These are phyloP conservation scores for Sarcophaga rosellei DNA, from an alignment of 2,888 invertebrate genomes.

Conservation along the genomic window DNA sequence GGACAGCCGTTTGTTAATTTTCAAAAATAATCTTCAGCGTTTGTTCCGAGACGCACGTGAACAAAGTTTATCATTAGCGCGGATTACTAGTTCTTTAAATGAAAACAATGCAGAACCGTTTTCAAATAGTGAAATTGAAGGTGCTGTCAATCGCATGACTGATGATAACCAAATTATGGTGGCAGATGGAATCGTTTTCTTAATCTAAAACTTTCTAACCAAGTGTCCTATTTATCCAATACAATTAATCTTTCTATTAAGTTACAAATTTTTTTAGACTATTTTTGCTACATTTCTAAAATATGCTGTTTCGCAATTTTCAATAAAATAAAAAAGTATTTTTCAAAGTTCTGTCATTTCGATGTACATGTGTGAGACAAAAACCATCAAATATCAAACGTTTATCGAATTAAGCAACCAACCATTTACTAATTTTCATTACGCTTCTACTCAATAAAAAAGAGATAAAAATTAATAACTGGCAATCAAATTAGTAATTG, in stretches of 20 bases:
- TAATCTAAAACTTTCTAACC: constrained; percentile 84
- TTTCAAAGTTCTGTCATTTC: no score
- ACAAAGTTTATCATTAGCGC: constrained; percentile 87
- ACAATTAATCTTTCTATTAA: background rate
- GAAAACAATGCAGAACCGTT: constrained; percentile 85
- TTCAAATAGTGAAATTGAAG: constrained; percentile 86
- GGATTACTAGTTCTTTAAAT: constrained; percentile 86
- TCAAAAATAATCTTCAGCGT: constrained; percentile 88
- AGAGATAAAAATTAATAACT: no score
- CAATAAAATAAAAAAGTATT: no score
- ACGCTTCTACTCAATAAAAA: no score
- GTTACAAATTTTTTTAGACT: background rate
- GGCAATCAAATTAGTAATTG: no score
- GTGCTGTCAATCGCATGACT: constrained; percentile 92
- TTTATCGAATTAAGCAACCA: no score
- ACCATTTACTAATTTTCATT: no score
- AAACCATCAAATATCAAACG: no score
- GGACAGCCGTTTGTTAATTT: constrained; percentile 84
- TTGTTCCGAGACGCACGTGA: constrained; percentile 90
- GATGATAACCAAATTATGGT: constrained; percentile 96
- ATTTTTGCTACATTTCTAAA: constrained; percentile 7
- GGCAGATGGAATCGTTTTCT: constrained; percentile 91
- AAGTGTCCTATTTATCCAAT: no score
- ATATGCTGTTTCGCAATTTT: background rate
- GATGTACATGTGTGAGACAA: no score